Evolutionary conservation across 1,140 invertebrate species (phyloP).

Genomic region (Conus ventricosus): DNA sequence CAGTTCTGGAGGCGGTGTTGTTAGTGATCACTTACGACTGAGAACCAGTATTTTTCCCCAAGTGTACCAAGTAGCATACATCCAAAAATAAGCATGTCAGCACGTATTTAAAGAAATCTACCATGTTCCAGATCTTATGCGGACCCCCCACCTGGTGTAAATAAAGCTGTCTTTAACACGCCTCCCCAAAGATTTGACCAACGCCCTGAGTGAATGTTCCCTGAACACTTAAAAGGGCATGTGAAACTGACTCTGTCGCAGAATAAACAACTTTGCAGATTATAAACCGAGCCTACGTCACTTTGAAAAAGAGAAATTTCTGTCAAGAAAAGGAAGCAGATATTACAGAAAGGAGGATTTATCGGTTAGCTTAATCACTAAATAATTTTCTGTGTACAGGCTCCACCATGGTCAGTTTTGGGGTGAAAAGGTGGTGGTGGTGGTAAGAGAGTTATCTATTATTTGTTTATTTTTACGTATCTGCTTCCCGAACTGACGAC

Average conservation of each 20-base stretch:
- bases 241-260: conserved; percentile 1
- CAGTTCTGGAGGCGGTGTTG: too few relatives aligned
- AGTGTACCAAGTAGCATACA: conserved; percentile 13
- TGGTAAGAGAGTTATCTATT: too few relatives aligned
- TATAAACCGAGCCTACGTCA: neutral
- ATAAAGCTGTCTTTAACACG: neutral
- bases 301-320: neutral
- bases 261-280: neutral
- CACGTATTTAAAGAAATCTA: neutral
- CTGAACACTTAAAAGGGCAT: conserved; percentile 33
- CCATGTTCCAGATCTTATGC: neutral
- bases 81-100: conserved; percentile 32
- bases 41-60: conserved; percentile 29
- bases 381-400: too few relatives aligned
- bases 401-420: too few relatives aligned
- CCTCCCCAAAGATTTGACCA: neutral
- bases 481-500: too few relatives aligned
- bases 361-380: too few relatives aligned
- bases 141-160: neutral
- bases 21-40: conserved; percentile 31
- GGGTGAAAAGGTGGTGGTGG: too few relatives aligned
- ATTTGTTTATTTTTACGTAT: too few relatives aligned
- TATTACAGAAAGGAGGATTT: conserved; percentile 32
- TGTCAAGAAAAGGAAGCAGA: neutral
- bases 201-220: conserved; percentile 26